phyloP scores from a whole-genome alignment of 2,888 invertebrate genomes.

The Drosophila incognita region DNA sequence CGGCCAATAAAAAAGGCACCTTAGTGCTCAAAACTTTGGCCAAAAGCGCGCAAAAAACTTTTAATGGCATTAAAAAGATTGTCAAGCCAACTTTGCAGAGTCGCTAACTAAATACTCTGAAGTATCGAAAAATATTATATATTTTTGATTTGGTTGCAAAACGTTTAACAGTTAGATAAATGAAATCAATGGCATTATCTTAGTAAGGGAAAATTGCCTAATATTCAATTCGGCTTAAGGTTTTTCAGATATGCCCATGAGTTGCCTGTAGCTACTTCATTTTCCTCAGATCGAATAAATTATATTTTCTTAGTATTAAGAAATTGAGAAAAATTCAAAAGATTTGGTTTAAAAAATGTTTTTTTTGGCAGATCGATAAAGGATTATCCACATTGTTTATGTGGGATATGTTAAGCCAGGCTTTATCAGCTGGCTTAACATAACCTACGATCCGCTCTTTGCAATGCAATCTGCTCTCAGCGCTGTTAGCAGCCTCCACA shows the following conservation, averaged over 20 bases:
- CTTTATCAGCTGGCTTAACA: no score
- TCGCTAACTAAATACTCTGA: constrained; percentile 18
- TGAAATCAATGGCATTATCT: no score
- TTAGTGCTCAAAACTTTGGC: constrained; percentile 68
- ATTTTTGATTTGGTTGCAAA: neutral
- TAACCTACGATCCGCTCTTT: no score
- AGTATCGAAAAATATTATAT: neutral
- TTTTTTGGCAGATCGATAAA: neutral
- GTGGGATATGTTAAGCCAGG: no score
- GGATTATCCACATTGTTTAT: no score
- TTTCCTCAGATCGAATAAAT: neutral
- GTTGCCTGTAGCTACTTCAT: neutral
- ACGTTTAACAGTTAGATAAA: no score
- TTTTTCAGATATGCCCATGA: neutral
- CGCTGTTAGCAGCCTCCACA: no score
- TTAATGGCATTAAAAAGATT: constrained; percentile 81
- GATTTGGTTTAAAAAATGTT: neutral
- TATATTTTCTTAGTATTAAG: no score
- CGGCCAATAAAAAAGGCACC: constrained; percentile 77
- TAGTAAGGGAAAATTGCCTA: no score
- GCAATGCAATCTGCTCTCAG: no score
- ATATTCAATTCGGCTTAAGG: neutral
- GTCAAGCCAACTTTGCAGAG: neutral
- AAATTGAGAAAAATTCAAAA: neutral
- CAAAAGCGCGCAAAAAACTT: constrained; percentile 72